A percentile compares a stretch with the other conserved stretches of the same genome.
Evolutionary conservation across 2,888 invertebrate species (phyloP).

Genomic region (Isotomurus palustris): DNA sequence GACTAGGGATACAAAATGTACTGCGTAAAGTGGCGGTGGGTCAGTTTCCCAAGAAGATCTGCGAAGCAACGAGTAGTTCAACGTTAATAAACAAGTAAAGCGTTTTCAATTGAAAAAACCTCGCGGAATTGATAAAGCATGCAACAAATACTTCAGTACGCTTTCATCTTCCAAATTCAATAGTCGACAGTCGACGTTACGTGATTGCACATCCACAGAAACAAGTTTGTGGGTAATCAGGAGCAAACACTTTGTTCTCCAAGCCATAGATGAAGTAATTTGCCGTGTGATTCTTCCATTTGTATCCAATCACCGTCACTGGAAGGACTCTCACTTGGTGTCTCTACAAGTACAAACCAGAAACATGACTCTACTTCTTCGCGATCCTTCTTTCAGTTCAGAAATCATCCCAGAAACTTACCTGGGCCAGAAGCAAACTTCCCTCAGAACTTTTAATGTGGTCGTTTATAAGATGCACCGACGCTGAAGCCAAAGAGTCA

Average conservation of each 20-base stretch:
- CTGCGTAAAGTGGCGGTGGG: too few species aligned
- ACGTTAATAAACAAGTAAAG: too few species aligned
- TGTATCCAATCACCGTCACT: constrained; percentile 50
- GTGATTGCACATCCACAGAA: constrained; percentile 50
- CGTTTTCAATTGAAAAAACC: too few species aligned
- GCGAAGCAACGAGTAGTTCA: too few species aligned
- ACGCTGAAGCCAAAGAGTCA: constrained; percentile 53
- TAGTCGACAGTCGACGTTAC: too few species aligned
- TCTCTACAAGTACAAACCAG: constrained; percentile 46
- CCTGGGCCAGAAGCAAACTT: constrained; percentile 54
- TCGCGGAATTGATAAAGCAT: too few species aligned
- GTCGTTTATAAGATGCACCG: constrained; percentile 52
- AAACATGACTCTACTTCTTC: too few species aligned
- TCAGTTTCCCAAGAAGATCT: too few species aligned
- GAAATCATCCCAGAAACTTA: constrained; percentile 34
- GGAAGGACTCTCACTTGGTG: constrained; percentile 51
- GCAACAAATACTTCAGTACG: too few species aligned
- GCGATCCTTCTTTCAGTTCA: too few species aligned
- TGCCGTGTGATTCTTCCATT: constrained; percentile 49
- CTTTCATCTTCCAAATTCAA: too few species aligned
- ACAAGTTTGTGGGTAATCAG: constrained; percentile 52
- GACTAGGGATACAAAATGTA: too few species aligned
- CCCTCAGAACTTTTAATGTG: constrained; percentile 51
- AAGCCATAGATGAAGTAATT: constrained; percentile 51
- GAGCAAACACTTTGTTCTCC: constrained; percentile 51